phyloP scores from a whole-genome alignment of 2,797 vertebrate species.

The Clamator glandarius region DNA sequence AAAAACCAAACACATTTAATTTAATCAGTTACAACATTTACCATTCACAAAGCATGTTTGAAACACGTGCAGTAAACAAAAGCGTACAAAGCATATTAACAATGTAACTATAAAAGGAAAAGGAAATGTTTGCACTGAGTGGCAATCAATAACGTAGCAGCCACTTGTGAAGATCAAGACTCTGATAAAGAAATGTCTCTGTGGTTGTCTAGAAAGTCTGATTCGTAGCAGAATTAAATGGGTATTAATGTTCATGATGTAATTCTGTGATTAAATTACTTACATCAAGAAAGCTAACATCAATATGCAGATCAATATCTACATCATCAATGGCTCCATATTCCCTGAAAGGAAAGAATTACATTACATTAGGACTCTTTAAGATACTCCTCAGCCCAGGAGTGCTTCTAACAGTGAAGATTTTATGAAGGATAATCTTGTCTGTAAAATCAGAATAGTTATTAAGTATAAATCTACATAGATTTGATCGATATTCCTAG shows the following conservation, averaged over 20 bases:
- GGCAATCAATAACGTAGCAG: neutral
- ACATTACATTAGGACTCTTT: slow-evolving; percentile 32
- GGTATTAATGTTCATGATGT: slow-evolving; percentile 19
- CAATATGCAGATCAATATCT: slow-evolving; percentile 91
- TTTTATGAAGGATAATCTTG: slow-evolving; percentile 4
- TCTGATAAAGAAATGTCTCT: neutral
- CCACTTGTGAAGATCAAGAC: neutral
- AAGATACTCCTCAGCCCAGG: neutral
- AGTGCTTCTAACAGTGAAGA: neutral
- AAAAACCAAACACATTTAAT: neutral
- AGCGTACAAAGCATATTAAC: neutral
- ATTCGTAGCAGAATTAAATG: slow-evolving; percentile 18
- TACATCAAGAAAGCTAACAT: slow-evolving; percentile 93
- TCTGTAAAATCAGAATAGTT: slow-evolving; percentile 13
- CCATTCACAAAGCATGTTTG: neutral
- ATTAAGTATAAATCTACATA: slow-evolving; percentile 22
- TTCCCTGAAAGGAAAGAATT: slow-evolving; percentile 84
- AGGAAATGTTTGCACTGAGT: neutral
- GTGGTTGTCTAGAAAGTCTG: neutral
- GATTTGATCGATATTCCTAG: neutral
- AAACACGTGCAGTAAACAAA: neutral
- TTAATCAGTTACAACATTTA: neutral
- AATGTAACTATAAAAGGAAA: neutral
- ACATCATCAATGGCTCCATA: slow-evolving; percentile 94
- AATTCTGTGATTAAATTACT: slow-evolving; percentile 76